Conservation (phyloP, 1,140 invertebrate species). For the Platyscapa corneri region DNA sequence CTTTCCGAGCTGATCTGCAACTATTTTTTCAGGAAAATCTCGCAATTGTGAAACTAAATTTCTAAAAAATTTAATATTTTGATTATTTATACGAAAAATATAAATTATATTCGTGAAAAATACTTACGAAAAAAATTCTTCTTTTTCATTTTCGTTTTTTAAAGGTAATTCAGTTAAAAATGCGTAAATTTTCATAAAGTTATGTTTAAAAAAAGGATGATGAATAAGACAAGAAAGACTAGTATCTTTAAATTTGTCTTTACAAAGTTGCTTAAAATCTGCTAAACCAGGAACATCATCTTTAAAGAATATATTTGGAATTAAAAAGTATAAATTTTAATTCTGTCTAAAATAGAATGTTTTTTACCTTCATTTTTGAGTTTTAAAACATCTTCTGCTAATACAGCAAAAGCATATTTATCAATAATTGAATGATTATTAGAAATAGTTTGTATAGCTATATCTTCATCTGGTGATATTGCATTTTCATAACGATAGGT, state of each 20-base stretch:
- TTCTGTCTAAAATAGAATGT: background rate
- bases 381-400: slow-evolving; percentile 84
- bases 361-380: slow-evolving; percentile 76
- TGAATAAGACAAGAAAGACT: slow-evolving; percentile 79
- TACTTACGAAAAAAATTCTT: slow-evolving; percentile 82
- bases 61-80: slow-evolving; percentile 58
- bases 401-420: slow-evolving; percentile 86
- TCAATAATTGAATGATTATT: slow-evolving; percentile 79
- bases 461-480: slow-evolving; percentile 82
- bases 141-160: slow-evolving; percentile 84
- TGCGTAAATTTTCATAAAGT: slow-evolving; percentile 87
- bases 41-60: slow-evolving; percentile 79
- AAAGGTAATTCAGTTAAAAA: slow-evolving; percentile 87
- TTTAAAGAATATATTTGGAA: slow-evolving; percentile 62
- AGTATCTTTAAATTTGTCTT: slow-evolving; percentile 78
- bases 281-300: slow-evolving; percentile 80
- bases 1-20: slow-evolving; percentile 84
- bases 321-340: background rate
- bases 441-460: slow-evolving; percentile 64
- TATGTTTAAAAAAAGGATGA: slow-evolving; percentile 86
- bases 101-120: slow-evolving; percentile 6
- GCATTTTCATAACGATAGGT: slow-evolving; percentile 81
- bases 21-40: slow-evolving; percentile 83
- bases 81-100: slow-evolving; percentile 6
- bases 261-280: slow-evolving; percentile 82